Evolutionary conservation across 2,113 vertebrate genomes (phyloP), one percentile per base, ranked within the genome.

Genomic region (Opisthocomus hoazin): DNA sequence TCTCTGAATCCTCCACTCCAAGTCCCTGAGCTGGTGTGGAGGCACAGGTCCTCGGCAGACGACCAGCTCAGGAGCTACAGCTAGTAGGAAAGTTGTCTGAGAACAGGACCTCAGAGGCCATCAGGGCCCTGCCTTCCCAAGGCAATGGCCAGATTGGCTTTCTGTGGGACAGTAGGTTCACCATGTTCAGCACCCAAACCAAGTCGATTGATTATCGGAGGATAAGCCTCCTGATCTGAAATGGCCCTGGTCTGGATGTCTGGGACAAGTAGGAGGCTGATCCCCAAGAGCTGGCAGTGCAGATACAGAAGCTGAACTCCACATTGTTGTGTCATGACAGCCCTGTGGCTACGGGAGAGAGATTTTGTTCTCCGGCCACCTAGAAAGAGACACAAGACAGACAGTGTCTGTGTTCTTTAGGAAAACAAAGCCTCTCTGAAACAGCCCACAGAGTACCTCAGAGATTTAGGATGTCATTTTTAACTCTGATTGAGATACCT

Each of bases 261-360:
- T 65, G 29, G 6, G 24, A 6, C 24, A 69, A 46, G 27, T 7
- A 70, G 45, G 9, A 76, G 3, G 21, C 15, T 60, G 12, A 41
- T 21, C 26, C 3, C 2, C 0, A 2, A 61, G 21, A 65, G 2
- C 5, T 56, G 53, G 9, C 4, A 3, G 18, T 30, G 45, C 20
- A 50, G 8, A 11, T 39, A 70, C 36, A 66, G n/a, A 73, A 83
- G 9, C 15, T 39, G 29, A 84, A 39, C 26, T 54, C 22, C 24
- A 3, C 0, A 0, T 5, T 45, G 12, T 21, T 93, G 15, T 80
- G 17, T 63, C 34, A 68, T 41, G 83, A 7, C 46, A 46, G 4
- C 8, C 19, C 15, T 2, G 1, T 15, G 46, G 20, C 26, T 12
- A 20, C 18, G 51, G 12, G 15, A 73, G 19, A 78, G 5, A 79